A percentile compares a stretch with the other conserved stretches of the same genome.
Conservation (phyloP, 2,797 vertebrate genomes). For the Tapirus indicus region DNA sequence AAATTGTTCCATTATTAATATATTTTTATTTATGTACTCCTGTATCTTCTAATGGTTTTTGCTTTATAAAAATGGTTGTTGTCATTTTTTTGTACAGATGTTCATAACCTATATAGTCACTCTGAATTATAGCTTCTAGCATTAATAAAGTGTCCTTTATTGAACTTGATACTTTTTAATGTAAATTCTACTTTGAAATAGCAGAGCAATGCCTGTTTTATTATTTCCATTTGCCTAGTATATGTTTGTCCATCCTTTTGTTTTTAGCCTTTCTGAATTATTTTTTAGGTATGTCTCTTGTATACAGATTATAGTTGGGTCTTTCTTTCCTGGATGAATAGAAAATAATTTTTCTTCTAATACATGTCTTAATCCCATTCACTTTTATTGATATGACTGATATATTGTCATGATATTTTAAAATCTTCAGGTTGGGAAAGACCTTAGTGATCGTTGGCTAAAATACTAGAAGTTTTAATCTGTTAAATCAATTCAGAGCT, state of each 20-base stretch:
- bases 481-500: not conserved
- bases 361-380: not conserved
- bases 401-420: not conserved
- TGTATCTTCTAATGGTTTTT: not conserved
- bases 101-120: not conserved
- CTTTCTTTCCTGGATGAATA: not conserved
- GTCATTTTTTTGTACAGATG: not conserved
- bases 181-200: constrained; percentile 45
- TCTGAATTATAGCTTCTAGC: not conserved
- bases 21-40: not conserved
- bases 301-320: not conserved
- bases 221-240: not conserved
- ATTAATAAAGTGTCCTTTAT: not conserved
- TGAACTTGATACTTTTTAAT: not conserved
- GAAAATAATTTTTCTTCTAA: constrained; percentile 32
- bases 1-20: not conserved
- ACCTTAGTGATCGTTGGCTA: not conserved
- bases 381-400: not conserved
- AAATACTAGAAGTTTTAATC: not conserved
- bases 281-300: not conserved
- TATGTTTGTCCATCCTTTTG: not conserved
- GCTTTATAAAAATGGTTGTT: not conserved
- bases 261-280: not conserved
- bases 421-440: not conserved
- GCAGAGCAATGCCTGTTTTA: not conserved